phyloP scores from a whole-genome alignment of 92 coral and sea anemone genomes.

The Hydrozoanthus gracilis region DNA sequence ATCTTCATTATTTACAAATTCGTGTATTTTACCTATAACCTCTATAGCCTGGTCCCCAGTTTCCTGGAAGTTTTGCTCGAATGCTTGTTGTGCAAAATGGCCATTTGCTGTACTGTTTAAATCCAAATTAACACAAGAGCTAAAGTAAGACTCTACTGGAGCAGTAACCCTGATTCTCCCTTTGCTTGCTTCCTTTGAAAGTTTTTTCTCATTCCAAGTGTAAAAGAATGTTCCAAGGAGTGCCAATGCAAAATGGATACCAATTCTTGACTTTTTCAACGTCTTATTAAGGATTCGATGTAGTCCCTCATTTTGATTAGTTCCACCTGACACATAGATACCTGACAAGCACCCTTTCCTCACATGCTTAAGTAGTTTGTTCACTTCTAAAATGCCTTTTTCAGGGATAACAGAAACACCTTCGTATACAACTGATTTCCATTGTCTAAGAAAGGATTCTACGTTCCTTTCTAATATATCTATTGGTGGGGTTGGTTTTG shows the following conservation, averaged over 20 bases:
- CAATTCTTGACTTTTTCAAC: conserved; percentile 53
- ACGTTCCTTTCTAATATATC: conserved; percentile 41
- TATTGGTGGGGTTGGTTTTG: conserved; percentile 51
- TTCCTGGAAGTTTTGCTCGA: background rate
- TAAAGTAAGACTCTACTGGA: conserved; percentile 4
- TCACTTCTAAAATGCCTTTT: conserved; percentile 48
- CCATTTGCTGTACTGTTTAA: background rate
- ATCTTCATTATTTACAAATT: no score
- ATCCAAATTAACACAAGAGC: background rate
- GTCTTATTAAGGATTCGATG: conserved; percentile 50
- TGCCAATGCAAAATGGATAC: conserved; percentile 31
- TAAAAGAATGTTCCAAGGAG: conserved; percentile 27
- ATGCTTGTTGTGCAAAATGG: background rate
- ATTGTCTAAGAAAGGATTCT: conserved; percentile 46
- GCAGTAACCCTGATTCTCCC: conserved; percentile 30
- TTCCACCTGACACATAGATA: conserved; percentile 56
- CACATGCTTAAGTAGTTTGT: conserved; percentile 54
- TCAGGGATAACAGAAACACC: conserved; percentile 43
- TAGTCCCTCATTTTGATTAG: conserved; percentile 57
- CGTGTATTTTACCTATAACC: no score
- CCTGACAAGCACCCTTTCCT: conserved; percentile 57
- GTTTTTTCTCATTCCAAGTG: conserved; percentile 33
- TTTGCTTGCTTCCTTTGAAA: background rate
- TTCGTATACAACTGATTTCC: conserved; percentile 50
- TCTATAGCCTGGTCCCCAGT: background rate